These are phyloP conservation scores for Sebastes minor DNA, from an alignment of 2,797 vertebrate genomes.

Conservation along the genomic window DNA sequence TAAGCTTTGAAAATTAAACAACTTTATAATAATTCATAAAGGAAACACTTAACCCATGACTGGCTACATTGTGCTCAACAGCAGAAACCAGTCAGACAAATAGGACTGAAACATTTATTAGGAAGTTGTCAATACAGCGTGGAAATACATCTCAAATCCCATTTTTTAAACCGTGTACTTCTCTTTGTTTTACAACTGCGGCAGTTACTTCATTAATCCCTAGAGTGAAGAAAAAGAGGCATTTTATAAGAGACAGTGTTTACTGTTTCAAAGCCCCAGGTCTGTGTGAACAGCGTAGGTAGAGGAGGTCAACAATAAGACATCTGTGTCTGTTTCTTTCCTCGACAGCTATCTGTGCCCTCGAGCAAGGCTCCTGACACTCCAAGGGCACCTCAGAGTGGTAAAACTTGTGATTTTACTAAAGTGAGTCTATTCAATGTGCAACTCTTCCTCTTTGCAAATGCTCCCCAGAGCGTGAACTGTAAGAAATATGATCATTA, in stretches of 20 bases:
- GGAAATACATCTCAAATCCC: neutral
- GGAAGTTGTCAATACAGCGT: neutral
- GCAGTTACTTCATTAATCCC: conserved; percentile 5
- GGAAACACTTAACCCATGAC: neutral
- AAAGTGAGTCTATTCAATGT: neutral
- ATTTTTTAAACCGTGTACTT: neutral
- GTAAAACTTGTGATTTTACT: conserved; percentile 12
- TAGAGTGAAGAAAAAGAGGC: neutral
- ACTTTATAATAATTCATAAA: neutral
- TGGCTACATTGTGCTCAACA: neutral
- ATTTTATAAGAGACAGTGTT: neutral
- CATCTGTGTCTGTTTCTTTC: neutral
- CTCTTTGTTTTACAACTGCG: conserved; percentile 18
- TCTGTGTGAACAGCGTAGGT: neutral
- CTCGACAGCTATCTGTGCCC: neutral
- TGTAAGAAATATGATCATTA: conserved; percentile 1
- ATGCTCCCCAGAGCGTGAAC: neutral
- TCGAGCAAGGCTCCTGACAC: neutral
- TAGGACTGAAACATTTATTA: neutral
- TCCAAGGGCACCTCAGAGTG: neutral
- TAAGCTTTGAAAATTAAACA: neutral
- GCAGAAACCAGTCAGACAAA: neutral
- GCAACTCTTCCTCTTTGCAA: neutral
- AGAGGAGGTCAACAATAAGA: neutral
- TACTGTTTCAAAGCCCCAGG: neutral